Conservation (phyloP, 2,113 vertebrate genomes). For the Alligator sinensis region DNA sequence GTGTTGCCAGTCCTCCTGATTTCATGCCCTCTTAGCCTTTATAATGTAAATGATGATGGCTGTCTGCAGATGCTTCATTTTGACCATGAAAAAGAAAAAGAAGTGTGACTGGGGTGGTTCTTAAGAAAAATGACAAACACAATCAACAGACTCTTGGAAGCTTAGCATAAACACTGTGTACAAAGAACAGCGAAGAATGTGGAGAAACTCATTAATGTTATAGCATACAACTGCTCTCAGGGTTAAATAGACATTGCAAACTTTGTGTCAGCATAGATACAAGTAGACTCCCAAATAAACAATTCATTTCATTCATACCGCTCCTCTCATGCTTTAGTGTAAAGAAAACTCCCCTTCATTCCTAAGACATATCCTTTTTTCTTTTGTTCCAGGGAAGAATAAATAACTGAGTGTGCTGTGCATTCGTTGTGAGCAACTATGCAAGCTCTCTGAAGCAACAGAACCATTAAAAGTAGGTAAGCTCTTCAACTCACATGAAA, state of each 20-base stretch:
- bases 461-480: conserved; percentile 45
- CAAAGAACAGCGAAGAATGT: background rate
- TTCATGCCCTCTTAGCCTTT: conserved; percentile 41
- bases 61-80: conserved; percentile 29
- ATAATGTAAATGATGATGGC: conserved; percentile 17
- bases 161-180: conserved; percentile 6
- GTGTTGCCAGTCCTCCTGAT: background rate
- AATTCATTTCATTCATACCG: background rate
- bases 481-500: conserved; percentile 51
- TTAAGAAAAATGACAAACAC: background rate
- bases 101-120: conserved; percentile 9
- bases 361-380: background rate
- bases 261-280: background rate
- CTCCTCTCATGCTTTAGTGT: background rate
- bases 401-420: background rate
- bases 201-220: conserved; percentile 4
- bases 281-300: conserved; percentile 20
- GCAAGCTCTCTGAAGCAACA: conserved; percentile 23
- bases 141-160: conserved; percentile 2
- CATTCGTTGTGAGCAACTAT: background rate
- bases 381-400: background rate
- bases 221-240: background rate
- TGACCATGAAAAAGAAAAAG: conserved; percentile 33
- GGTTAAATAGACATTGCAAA: conserved; percentile 8
- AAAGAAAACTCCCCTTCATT: conserved; percentile 6